Conservation (phyloP, 2,113 vertebrate species). For the Meriones unguiculatus region DNA sequence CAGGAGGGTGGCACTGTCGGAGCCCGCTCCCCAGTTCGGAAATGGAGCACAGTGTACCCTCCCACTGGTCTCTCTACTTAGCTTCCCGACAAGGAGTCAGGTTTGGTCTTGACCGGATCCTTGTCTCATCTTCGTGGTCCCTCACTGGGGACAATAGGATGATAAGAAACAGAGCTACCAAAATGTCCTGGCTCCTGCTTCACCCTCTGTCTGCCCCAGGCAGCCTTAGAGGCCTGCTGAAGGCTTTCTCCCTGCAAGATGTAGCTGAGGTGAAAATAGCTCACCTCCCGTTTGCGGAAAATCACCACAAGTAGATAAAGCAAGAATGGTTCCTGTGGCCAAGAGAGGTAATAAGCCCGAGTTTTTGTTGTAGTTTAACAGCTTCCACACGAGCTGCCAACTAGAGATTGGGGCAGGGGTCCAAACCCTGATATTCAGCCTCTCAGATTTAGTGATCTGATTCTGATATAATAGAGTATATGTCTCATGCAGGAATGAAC, state of each 20-base stretch:
- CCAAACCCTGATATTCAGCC: neutral
- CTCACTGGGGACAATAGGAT: neutral
- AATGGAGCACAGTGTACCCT: neutral
- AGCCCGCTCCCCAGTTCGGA: neutral
- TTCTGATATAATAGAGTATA: neutral
- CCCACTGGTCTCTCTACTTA: neutral
- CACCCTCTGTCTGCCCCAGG: neutral
- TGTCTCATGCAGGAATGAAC: neutral
- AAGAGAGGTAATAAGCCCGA: neutral
- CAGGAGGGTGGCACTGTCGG: neutral
- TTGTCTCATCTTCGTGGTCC: neutral
- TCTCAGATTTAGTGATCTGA: neutral
- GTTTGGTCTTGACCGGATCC: neutral
- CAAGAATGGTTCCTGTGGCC: neutral
- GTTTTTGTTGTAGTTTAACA: neutral
- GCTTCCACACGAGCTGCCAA: neutral
- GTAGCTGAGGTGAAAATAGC: neutral
- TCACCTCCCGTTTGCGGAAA: slow-evolving; percentile 21
- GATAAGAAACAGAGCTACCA: neutral
- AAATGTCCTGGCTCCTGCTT: no score
- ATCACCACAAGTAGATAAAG: neutral
- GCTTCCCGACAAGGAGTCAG: neutral
- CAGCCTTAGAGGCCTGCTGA: neutral
- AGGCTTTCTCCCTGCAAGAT: neutral
- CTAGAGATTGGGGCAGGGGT: neutral